Percentiles rank a stretch among this genome's conserved stretches.
Conservation (phyloP, 2,113 vertebrate species). For the Mormyrus iriodes region DNA sequence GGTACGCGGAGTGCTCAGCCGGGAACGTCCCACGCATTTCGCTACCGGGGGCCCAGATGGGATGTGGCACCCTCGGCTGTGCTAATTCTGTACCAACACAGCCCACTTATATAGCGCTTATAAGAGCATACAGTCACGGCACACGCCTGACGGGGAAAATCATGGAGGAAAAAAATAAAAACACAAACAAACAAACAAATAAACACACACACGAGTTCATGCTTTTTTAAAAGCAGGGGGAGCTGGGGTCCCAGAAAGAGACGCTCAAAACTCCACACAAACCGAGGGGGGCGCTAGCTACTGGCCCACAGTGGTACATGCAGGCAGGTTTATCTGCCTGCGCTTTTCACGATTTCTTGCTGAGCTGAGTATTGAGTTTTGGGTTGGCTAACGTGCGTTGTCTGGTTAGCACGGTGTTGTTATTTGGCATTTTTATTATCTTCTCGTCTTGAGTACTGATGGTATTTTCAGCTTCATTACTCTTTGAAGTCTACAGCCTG, state of each 20-base stretch:
- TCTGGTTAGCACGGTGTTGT: too few species aligned
- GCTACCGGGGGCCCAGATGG: neutral
- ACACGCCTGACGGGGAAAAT: neutral
- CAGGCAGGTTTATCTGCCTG: too few species aligned
- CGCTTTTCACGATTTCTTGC: too few species aligned
- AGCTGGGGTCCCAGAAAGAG: neutral
- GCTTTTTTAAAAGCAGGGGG: neutral
- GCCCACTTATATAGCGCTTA: neutral
- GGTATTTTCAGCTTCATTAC: too few species aligned
- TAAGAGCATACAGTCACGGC: neutral
- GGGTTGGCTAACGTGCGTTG: too few species aligned
- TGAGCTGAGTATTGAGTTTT: too few species aligned
- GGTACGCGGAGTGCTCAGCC: neutral
- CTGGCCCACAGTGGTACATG: neutral
- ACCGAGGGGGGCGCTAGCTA: neutral
- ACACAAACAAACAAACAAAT: neutral
- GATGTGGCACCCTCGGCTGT: neutral
- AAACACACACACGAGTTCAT: neutral
- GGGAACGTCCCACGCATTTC: neutral
- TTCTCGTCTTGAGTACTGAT: too few species aligned
- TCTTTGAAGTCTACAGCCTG: too few species aligned
- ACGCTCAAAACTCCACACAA: neutral
- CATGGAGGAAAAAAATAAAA: neutral
- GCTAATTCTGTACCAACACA: neutral
- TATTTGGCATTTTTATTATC: too few species aligned